These are phyloP conservation scores for Automeris io DNA, from an alignment of 2,888 invertebrate species.

Conservation along the genomic window DNA sequence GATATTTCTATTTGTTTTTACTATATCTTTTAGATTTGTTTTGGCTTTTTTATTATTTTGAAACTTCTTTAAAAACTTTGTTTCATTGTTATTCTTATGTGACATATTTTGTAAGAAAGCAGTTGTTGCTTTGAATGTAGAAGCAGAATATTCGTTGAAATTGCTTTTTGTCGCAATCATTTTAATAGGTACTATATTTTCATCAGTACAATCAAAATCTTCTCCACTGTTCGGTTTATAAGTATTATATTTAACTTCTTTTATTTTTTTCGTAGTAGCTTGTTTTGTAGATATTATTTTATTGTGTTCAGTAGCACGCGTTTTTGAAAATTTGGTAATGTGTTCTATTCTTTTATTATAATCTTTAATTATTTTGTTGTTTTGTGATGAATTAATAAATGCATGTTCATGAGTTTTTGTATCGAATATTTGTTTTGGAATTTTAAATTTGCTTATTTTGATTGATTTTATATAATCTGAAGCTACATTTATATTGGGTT, in stretches of 20 bases:
- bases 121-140: background rate
- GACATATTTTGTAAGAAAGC: background rate
- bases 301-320: background rate
- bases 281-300: background rate
- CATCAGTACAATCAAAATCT: conserved; percentile 22
- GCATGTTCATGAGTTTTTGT: background rate
- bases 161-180: background rate
- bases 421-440: background rate
- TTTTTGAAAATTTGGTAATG: background rate
- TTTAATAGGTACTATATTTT: conserved; percentile 2
- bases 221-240: conserved; percentile 37
- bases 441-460: background rate
- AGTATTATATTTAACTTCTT: conserved; percentile 40
- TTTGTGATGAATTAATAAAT: too few species aligned
- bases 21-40: conserved; percentile 5
- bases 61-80: background rate
- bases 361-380: too few species aligned
- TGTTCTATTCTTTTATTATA: background rate
- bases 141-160: background rate
- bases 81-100: background rate
- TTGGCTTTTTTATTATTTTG: background rate
- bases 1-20: conserved; percentile 6
- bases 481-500: background rate
- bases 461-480: background rate
- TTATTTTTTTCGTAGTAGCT: conserved; percentile 4